These are phyloP conservation scores for Danio jaintianensis DNA, from an alignment of 2,797 vertebrate genomes.

Conservation along the genomic window DNA sequence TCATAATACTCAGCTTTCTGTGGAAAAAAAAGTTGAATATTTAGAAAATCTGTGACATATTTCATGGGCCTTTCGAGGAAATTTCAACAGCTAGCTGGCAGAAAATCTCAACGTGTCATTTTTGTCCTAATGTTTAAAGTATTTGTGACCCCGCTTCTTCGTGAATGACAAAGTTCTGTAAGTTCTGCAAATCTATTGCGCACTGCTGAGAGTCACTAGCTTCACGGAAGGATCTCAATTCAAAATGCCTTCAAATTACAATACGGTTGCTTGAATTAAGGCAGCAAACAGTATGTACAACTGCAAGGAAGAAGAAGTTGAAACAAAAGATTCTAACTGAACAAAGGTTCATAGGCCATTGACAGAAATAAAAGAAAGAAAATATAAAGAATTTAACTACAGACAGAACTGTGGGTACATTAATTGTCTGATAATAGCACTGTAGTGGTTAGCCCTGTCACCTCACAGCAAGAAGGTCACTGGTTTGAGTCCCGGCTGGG, in stretches of 20 bases:
- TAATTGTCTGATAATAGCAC: neutral
- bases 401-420: too few relatives aligned
- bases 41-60: slow-evolving; percentile 24
- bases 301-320: neutral
- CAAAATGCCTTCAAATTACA: neutral
- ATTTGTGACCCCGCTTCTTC: neutral
- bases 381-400: too few relatives aligned
- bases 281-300: neutral
- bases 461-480: too few relatives aligned
- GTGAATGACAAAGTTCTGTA: slow-evolving; percentile 14
- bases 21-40: neutral
- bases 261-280: neutral
- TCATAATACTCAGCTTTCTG: slow-evolving; percentile 12
- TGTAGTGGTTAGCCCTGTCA: too few relatives aligned
- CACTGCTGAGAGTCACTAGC: neutral
- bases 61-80: slow-evolving; percentile 10
- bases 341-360: neutral
- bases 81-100: slow-evolving; percentile 7
- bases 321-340: neutral
- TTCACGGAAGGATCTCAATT: neutral
- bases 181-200: neutral
- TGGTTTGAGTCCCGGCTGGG: too few relatives aligned
- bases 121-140: slow-evolving; percentile 19
- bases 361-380: neutral
- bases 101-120: slow-evolving; percentile 23